Conservation (phyloP, 2,113 vertebrate species). For the Onychorhynchus coronatus region DNA sequence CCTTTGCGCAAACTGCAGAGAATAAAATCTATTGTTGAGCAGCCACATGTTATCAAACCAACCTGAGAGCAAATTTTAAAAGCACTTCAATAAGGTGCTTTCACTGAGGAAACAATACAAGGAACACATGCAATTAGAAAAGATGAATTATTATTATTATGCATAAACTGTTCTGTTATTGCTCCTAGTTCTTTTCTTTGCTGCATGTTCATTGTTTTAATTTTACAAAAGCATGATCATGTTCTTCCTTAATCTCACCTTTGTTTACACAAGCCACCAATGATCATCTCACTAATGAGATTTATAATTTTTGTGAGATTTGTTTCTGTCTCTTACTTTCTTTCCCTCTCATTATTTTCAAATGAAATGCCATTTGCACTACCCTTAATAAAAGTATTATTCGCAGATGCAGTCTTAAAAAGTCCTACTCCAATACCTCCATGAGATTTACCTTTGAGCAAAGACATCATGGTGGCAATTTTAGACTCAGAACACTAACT, state of each 20-base stretch:
- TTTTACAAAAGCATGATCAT: background rate
- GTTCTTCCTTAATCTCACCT: background rate
- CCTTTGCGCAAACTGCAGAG: background rate
- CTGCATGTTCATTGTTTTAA: background rate
- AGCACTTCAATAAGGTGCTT: background rate
- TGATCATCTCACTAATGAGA: background rate
- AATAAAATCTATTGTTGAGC: background rate
- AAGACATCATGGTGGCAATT: background rate
- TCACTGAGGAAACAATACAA: background rate
- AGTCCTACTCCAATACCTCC: background rate
- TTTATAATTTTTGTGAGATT: background rate
- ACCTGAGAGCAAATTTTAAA: background rate
- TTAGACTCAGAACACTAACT: slow-evolving; percentile 1
- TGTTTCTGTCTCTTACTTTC: background rate
- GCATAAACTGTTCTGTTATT: background rate
- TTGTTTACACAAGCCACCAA: background rate
- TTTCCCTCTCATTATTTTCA: background rate
- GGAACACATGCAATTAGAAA: background rate
- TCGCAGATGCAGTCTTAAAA: background rate
- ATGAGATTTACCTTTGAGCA: background rate
- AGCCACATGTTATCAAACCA: background rate
- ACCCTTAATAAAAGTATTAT: background rate
- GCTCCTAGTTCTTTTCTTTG: background rate
- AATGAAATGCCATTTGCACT: background rate
- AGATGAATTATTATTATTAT: background rate